Conservation (phyloP, 2,797 vertebrate genomes). For the Cheirogaleus major region DNA sequence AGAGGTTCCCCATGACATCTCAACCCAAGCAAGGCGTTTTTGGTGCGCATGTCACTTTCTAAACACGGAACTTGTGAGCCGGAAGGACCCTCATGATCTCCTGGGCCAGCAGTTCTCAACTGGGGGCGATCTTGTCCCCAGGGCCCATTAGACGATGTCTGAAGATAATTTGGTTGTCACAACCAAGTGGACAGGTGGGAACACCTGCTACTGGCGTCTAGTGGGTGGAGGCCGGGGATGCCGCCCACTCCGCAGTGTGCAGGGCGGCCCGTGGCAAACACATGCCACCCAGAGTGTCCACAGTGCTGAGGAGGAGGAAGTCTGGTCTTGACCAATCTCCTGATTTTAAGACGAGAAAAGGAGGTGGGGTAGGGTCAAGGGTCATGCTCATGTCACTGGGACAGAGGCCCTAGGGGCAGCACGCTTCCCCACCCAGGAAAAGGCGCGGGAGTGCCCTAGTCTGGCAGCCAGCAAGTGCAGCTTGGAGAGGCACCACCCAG, state of each 20-base stretch:
- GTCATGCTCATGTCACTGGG: background rate
- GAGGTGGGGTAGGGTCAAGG: background rate
- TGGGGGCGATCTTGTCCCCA: background rate
- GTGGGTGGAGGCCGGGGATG: background rate
- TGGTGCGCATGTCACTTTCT: background rate
- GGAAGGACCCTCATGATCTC: background rate
- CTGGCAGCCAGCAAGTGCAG: accelerated
- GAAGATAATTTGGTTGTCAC: background rate
- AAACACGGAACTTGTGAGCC: background rate
- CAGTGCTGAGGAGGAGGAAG: background rate
- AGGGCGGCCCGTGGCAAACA: no score
- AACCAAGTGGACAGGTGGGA: background rate
- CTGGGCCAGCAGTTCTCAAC: background rate
- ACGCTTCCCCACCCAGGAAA: accelerated
- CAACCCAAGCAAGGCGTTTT: background rate
- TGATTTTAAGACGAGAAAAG: background rate
- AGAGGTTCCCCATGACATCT: background rate
- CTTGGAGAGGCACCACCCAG: background rate
- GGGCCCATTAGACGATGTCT: background rate
- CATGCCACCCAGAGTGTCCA: background rate
- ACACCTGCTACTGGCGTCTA: accelerated
- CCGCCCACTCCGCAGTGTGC: accelerated
- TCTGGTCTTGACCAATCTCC: background rate
- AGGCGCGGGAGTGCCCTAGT: background rate
- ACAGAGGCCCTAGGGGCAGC: background rate